Evolutionary conservation across 1,140 invertebrate genomes (phyloP), one percentile per base, ranked within the genome.

Genomic region (Argopecten irradians): DNA sequence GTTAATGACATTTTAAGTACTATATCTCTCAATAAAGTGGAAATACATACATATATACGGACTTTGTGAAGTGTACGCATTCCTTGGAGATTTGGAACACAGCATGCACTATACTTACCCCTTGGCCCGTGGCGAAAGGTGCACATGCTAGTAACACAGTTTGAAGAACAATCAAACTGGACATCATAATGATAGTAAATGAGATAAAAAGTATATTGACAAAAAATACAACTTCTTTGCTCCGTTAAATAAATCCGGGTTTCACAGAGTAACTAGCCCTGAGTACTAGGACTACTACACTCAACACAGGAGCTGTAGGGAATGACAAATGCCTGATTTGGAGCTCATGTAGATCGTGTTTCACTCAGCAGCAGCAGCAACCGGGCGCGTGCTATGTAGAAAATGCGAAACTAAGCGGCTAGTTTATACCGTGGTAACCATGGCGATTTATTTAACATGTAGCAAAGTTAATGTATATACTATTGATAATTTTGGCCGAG

Each of bases 311-410:
- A 71, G 55, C n/a, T n/a, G 55, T 28, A 28, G 5, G 28, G 55
- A 71, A 71, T 71, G 55, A 71, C 55, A 71, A n/a, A 71, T 71
- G 55, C 55, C 55, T 71, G 55, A 71, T 71, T 71, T 71, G 55
- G 55, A 71, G 55, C 28, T 71, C 22, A n/a, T 28, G 22, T 71
- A 71, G 55, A 71, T 71, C 55, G 55, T 71, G n/a, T 71, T 71
- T 28, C 55, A 71, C 22, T 8, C 55, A 71, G 55, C 55, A 28
- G 55, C 55, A 71, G 55, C 55, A 71, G 55, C 55, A 5, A 0
- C 2, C 55, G 43, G 16, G 43, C 55, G 55, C 22, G 19, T 28
- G 55, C 55, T 46, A n/a, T 71, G 55, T 3, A 71, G 55, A 71
- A 16, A 71, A 71, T 71, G 28, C 55, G 55, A 71, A n/a, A 71